Evolutionary conservation across 64 coral and sea anemone species (phyloP).

Genomic region (Trachythela sp.): DNA sequence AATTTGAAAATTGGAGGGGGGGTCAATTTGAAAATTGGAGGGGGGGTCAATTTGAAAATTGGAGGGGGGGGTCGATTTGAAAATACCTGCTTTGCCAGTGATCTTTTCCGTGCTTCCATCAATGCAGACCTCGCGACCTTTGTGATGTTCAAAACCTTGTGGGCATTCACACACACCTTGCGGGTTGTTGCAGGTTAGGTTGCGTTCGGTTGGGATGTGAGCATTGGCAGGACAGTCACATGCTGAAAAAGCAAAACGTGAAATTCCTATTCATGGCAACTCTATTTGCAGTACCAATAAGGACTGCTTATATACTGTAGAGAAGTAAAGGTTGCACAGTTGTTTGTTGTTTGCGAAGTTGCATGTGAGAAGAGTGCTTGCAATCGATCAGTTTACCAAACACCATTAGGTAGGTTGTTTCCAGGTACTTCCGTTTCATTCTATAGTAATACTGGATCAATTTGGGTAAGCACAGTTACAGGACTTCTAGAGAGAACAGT

Average conservation of each 20-base stretch:
- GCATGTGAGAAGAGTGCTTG: too few species aligned
- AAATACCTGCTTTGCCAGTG: not conserved
- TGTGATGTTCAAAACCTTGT: not conserved
- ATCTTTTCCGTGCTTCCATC: not conserved
- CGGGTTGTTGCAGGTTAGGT: not conserved
- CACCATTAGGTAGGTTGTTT: too few species aligned
- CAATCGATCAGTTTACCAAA: too few species aligned
- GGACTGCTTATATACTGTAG: too few species aligned
- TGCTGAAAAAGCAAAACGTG: not conserved
- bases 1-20: too few species aligned
- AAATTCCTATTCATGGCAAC: too few species aligned
- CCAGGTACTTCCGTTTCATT: not conserved
- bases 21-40: too few species aligned
- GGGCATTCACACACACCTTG: not conserved
- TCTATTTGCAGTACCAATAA: not conserved
- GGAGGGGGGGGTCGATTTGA: not conserved
- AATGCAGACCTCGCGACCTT: not conserved
- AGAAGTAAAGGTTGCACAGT: too few species aligned
- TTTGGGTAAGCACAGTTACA: too few species aligned
- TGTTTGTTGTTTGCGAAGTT: too few species aligned
- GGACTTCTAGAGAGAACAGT: too few species aligned
- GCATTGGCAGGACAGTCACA: not conserved
- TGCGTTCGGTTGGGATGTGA: not conserved
- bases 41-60: too few species aligned
- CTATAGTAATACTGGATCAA: not conserved